A percentile compares a stretch with the other conserved stretches of the same genome.
Evolutionary conservation across 2,888 invertebrate species (phyloP).

Genomic region (Ochropacha duplaris): DNA sequence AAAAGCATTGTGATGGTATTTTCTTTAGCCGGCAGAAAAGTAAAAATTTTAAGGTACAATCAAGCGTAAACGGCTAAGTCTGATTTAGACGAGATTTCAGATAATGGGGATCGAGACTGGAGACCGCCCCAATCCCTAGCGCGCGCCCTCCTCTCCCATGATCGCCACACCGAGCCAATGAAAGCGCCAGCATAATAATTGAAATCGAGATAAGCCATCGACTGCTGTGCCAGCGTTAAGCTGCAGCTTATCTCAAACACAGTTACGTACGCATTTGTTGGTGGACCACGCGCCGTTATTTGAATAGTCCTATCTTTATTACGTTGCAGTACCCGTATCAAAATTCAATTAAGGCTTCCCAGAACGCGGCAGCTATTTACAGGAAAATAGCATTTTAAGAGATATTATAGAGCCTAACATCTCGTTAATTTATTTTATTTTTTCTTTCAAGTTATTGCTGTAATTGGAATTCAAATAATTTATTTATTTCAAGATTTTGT

Average conservation of each 20-base stretch:
- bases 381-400: not conserved
- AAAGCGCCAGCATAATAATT: constrained; percentile 78
- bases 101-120: constrained; percentile 62
- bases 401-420: not conserved
- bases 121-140: constrained; percentile 58
- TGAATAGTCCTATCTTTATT: constrained; percentile 67
- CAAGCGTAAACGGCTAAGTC: constrained; percentile 62
- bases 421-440: not conserved
- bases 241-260: constrained; percentile 72
- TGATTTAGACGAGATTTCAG: constrained; percentile 73
- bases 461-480: too few relatives aligned
- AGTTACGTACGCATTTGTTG: constrained; percentile 69
- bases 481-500: not conserved
- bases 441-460: too few relatives aligned
- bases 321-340: constrained; percentile 54
- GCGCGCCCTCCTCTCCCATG: constrained; percentile 48
- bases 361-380: constrained; percentile 24
- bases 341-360: constrained; percentile 50
- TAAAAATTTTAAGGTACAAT: constrained; percentile 40
- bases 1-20: not conserved
- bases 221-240: constrained; percentile 73
- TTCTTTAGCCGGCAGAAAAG: not conserved
- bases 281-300: constrained; percentile 65
- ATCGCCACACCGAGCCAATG: constrained; percentile 66
- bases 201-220: constrained; percentile 81